phyloP scores from a whole-genome alignment of 1,140 invertebrate genomes.

The Steinernema khuongi region DNA sequence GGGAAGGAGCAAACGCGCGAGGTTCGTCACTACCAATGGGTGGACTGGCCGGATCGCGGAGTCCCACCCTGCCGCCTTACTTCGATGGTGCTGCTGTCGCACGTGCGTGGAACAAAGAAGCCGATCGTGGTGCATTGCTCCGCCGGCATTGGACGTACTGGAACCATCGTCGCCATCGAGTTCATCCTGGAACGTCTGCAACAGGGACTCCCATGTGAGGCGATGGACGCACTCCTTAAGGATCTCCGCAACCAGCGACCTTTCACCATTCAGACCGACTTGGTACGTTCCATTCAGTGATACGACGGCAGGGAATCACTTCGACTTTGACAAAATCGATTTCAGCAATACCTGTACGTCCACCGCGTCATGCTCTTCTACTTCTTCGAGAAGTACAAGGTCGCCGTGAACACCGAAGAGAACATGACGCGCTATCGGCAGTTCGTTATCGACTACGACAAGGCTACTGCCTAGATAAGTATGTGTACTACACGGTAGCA shows the following conservation, averaged over 20 bases:
- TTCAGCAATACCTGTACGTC: conserved; percentile 24
- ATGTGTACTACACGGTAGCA: no score
- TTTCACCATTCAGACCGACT: conserved; percentile 17
- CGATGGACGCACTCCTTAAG: conserved; percentile 13
- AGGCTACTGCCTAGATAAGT: background rate
- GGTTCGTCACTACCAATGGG: conserved; percentile 29
- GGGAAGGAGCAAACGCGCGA: conserved; percentile 14
- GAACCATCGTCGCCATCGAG: conserved; percentile 57
- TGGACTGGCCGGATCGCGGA: conserved; percentile 37
- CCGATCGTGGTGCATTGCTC: conserved; percentile 92
- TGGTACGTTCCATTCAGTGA: background rate
- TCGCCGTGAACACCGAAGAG: conserved; percentile 10
- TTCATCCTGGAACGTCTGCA: conserved; percentile 26
- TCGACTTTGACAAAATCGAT: background rate
- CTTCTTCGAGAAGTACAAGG: conserved; percentile 21
- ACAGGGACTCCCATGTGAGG: conserved; percentile 10
- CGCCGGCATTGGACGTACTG: conserved; percentile 90
- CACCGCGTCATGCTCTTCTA: conserved; percentile 25
- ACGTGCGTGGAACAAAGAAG: conserved; percentile 63
- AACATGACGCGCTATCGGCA: background rate
- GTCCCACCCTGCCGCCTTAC: conserved; percentile 25
- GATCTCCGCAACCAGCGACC: conserved; percentile 19
- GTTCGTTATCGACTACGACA: background rate
- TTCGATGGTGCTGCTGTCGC: conserved; percentile 13
- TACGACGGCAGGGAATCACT: no score